Evolutionary conservation across 1,140 invertebrate species (phyloP).

Genomic region (Drosophila nannoptera): DNA sequence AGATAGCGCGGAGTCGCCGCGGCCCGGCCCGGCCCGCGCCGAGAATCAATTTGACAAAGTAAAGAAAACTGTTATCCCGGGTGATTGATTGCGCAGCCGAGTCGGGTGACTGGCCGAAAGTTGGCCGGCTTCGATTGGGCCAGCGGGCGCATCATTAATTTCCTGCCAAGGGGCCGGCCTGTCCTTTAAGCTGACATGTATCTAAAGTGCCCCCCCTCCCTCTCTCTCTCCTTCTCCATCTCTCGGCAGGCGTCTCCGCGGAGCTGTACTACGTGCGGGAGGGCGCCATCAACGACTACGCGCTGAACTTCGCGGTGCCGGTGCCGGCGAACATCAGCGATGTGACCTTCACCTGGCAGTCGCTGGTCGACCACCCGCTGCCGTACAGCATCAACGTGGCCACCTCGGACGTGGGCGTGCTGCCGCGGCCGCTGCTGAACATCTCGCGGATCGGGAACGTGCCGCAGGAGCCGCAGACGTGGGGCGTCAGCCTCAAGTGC

Average conservation of each 20-base stretch:
- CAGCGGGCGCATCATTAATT: constrained; percentile 69
- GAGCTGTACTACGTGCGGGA: constrained; percentile 93
- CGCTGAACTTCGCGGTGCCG: constrained; percentile 90
- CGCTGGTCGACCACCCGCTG: constrained; percentile 86
- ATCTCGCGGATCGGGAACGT: constrained; percentile 89
- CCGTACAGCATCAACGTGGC: constrained; percentile 89
- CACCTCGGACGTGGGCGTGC: constrained; percentile 86
- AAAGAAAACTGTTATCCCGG: constrained; percentile 71
- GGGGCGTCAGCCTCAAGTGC: constrained; percentile 90
- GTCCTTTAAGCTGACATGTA: constrained; percentile 20
- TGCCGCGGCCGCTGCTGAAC: constrained; percentile 88
- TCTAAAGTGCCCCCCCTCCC: constrained; percentile 2
- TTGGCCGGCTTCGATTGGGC: constrained; percentile 52
- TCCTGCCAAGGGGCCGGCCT: constrained; percentile 15
- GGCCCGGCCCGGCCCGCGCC: not conserved
- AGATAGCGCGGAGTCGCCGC: constrained; percentile 46
- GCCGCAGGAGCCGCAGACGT: constrained; percentile 88
- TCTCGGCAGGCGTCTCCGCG: constrained; percentile 87
- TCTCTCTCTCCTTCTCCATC: constrained; percentile 16
- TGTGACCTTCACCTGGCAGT: constrained; percentile 93
- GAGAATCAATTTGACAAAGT: constrained; percentile 70
- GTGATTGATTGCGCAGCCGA: constrained; percentile 72
- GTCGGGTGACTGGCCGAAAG: constrained; percentile 66
- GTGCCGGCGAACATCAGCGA: constrained; percentile 89
- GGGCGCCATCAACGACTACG: constrained; percentile 90